These are phyloP conservation scores for Trissonchulus latispiculum DNA, from an alignment of 2,888 invertebrate species.

Conservation along the genomic window DNA sequence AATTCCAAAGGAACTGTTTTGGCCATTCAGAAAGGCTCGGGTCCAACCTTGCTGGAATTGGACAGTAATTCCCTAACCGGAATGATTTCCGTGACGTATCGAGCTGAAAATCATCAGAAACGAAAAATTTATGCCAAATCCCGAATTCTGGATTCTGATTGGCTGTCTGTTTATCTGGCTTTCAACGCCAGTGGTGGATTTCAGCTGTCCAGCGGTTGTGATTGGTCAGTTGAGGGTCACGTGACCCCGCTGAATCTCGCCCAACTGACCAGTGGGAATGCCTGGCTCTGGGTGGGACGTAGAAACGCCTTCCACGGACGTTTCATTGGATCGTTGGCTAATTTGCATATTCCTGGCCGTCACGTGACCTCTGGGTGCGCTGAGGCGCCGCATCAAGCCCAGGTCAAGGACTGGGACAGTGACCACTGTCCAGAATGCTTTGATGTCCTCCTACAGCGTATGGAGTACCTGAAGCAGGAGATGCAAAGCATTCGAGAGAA, in stretches of 20 bases:
- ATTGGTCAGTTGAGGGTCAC: neutral
- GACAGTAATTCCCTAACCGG: too few species aligned
- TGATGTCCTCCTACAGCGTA: neutral
- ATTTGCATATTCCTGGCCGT: neutral
- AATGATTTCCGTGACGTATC: neutral
- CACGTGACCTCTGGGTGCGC: neutral
- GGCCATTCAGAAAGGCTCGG: too few species aligned
- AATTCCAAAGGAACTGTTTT: too few species aligned
- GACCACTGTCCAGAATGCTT: neutral
- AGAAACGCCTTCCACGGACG: neutral
- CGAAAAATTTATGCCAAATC: neutral
- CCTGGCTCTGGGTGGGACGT: slow-evolving; percentile 14
- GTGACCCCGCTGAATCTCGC: neutral
- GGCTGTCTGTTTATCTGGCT: neutral
- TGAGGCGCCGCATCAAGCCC: neutral
- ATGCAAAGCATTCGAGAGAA: neutral
- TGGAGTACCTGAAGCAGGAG: neutral
- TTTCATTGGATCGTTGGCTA: neutral
- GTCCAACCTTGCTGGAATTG: too few species aligned
- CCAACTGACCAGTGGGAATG: neutral
- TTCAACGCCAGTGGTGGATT: neutral
- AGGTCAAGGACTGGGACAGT: neutral
- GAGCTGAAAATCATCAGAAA: neutral
- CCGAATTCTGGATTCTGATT: neutral
- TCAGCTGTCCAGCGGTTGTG: neutral